Percentiles rank a stretch among this genome's conserved stretches.
Conservation (phyloP, 2,888 invertebrate genomes). For the Hecatera dysodea region DNA sequence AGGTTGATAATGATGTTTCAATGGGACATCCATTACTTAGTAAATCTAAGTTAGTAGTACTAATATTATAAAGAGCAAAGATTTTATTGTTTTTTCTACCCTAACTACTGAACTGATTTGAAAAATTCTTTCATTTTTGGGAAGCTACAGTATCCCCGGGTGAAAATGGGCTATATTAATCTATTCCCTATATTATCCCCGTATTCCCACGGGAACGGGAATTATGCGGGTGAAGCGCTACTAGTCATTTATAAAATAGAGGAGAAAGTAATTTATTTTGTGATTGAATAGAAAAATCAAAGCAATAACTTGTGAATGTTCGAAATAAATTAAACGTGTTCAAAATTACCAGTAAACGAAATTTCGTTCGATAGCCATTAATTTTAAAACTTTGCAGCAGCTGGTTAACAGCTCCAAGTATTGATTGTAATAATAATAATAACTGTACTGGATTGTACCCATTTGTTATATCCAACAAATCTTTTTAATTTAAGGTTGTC, state of each 20-base stretch:
- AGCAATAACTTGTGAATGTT: not conserved
- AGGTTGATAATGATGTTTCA: not conserved
- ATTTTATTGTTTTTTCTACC: too few species aligned
- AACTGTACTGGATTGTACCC: not conserved
- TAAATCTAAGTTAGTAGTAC: too few species aligned
- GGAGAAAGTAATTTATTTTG: not conserved
- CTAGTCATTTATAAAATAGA: not conserved
- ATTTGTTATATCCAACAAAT: not conserved
- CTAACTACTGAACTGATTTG: too few species aligned
- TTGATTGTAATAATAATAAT: too few species aligned
- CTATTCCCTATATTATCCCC: too few species aligned
- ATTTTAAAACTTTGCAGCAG: constrained; percentile 15
- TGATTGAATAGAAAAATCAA: not conserved
- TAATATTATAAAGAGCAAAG: too few species aligned
- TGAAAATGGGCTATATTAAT: too few species aligned
- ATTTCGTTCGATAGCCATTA: not conserved
- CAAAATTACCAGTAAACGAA: constrained; percentile 3
- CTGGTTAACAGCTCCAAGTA: constrained; percentile 2
- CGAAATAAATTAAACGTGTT: constrained; percentile 9
- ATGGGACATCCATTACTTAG: not conserved
- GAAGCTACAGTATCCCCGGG: too few species aligned
- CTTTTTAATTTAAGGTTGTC: not conserved
- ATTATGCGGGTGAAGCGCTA: too few species aligned
- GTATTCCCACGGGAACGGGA: too few species aligned
- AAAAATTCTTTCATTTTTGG: too few species aligned